Evolutionary conservation across 2,888 invertebrate genomes (phyloP), one percentile per base, ranked within the genome.

Genomic region (Sesia apiformis): DNA sequence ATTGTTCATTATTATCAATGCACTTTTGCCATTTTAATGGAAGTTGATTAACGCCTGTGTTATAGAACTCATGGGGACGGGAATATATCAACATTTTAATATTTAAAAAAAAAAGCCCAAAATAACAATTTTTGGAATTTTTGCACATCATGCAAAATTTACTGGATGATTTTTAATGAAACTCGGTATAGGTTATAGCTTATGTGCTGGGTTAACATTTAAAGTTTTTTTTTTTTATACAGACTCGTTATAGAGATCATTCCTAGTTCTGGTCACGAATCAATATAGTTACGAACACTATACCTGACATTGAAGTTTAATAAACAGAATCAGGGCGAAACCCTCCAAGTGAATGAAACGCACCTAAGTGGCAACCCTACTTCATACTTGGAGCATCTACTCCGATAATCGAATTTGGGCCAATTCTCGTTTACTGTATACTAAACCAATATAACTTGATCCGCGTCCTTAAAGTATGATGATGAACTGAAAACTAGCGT

Each of bases 401-500:
- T 64, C 68, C 70, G 73, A 80, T 83, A 83, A 83, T 82, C 76
- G 78, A 83, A 78, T 82, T 81, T 82, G 74, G 76, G 80, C 78
- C 80, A 76, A 79, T 78, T 79, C 76, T 64, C 70, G 64, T 69
- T 60, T 65, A 72, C 70, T 64, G 23, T 23, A 23, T 2, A 23
- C 23, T 62, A 52, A 55, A 49, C 79, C 69, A 68, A 49, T 51
- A 5, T 61, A 62, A 54, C 38, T 53, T 58, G 71, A 66, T 7
- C 76, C 57, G 46, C 46, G 46, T 46, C 46, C 8, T n/a, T 46
- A 23, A 46, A 46, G 8, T 46, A 23, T 5, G 46, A 46, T 4
- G 5, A 8, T 23, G n/a, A n/a, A 8, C 23, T 23, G 46, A n/a
- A 46, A 46, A 46, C 8, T n/a, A 23, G 46, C 7, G 8, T 46